Conservation (phyloP, 2,888 invertebrate genomes). For the Eristalis pertinax region DNA sequence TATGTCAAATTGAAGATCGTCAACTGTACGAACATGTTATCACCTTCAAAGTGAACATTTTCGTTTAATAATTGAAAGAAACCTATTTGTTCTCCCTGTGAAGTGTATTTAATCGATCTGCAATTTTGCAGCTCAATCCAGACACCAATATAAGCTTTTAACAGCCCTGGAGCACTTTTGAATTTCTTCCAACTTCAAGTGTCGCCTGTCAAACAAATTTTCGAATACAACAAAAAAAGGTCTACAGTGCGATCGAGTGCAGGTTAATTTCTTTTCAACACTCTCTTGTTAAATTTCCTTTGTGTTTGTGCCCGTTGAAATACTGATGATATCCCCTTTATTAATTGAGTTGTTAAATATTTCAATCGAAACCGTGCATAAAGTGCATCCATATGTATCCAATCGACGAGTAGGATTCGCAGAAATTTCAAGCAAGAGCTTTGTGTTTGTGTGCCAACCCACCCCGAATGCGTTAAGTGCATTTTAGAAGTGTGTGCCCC, state of each 20-base stretch:
- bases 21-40: no score
- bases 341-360: slow-evolving; percentile 17
- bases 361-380: neutral
- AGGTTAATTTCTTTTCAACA: slow-evolving; percentile 38
- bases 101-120: no score
- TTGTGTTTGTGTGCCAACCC: slow-evolving; percentile 31
- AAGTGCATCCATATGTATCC: slow-evolving; percentile 1
- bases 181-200: slow-evolving; percentile 42
- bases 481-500: slow-evolving; percentile 37
- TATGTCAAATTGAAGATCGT: no score
- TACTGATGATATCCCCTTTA: slow-evolving; percentile 5
- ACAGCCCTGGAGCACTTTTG: neutral
- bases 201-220: slow-evolving; percentile 27
- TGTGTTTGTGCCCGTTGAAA: slow-evolving; percentile 49
- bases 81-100: no score
- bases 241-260: slow-evolving; percentile 40
- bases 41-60: no score
- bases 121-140: no score
- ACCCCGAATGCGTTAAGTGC: slow-evolving; percentile 59
- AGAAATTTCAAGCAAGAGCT: neutral
- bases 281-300: slow-evolving; percentile 54
- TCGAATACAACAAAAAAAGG: slow-evolving; percentile 56
- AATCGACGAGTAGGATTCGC: neutral
- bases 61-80: no score
- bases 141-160: no score